These are phyloP conservation scores for cattle (Bos taurus) DNA, from an alignment of 2,113 vertebrate genomes.

Conservation along the genomic window DNA sequence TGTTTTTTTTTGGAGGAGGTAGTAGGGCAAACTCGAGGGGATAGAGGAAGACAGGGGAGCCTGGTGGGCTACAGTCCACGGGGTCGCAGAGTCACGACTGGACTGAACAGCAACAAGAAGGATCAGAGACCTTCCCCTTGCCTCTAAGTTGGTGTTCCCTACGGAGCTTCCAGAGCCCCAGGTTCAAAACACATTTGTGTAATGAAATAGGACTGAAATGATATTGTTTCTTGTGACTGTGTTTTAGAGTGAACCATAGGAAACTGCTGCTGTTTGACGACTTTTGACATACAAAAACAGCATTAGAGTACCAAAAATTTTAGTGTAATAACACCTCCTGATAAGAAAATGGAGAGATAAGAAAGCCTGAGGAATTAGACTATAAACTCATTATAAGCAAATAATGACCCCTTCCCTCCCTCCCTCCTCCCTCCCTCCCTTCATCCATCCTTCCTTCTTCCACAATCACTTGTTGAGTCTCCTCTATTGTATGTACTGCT, in stretches of 20 bases:
- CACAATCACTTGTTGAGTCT: background rate
- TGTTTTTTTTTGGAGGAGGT: background rate
- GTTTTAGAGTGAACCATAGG: background rate
- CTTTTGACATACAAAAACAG: background rate
- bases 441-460: background rate
- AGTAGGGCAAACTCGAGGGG: background rate
- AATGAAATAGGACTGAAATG: background rate
- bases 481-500: background rate
- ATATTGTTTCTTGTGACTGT: background rate
- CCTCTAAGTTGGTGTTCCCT: background rate
- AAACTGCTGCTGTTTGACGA: background rate
- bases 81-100: background rate
- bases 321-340: background rate
- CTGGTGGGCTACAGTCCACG: background rate
- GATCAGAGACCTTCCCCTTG: background rate
- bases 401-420: background rate
- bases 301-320: background rate
- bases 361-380: background rate
- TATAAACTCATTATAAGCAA: background rate
- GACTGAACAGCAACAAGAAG: background rate
- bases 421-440: background rate
- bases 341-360: background rate
- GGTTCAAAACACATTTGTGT: background rate
- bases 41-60: background rate
- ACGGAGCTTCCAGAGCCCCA: background rate